Conservation (phyloP, 2,888 invertebrate species). For the Drosophila limbata region DNA sequence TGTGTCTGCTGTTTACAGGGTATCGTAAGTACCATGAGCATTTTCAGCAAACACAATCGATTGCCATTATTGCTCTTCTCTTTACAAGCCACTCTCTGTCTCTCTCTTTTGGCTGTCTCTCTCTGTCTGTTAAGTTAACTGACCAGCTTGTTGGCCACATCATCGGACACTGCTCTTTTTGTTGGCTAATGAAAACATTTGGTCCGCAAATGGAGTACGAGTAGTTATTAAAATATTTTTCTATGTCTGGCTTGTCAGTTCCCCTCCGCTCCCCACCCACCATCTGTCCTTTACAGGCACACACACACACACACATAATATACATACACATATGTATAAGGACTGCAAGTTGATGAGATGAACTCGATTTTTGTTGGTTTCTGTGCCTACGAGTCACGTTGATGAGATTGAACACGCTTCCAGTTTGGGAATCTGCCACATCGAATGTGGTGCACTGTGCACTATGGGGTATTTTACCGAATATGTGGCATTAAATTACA, state of each 20-base stretch:
- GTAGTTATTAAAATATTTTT: constrained; percentile 75
- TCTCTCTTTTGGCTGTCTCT: background rate
- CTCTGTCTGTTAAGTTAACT: constrained; percentile 24
- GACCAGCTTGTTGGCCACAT: constrained; percentile 37
- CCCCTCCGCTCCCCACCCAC: too few species aligned
- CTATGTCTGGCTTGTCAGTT: constrained; percentile 38
- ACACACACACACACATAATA: background rate
- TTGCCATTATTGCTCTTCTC: constrained; percentile 23
- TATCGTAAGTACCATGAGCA: constrained; percentile 13
- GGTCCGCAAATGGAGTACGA: constrained; percentile 57
- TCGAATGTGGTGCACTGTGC: background rate
- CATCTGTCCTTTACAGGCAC: constrained; percentile 64
- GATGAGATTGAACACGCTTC: constrained; percentile 34
- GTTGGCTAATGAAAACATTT: constrained; percentile 75
- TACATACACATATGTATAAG: background rate
- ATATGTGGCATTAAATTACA: too few species aligned
- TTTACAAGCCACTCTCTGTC: background rate
- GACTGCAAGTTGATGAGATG: constrained; percentile 24
- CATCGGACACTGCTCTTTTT: constrained; percentile 34
- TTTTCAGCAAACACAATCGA: constrained; percentile 38
- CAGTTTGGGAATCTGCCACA: constrained; percentile 14
- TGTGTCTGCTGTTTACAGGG: background rate
- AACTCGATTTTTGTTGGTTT: constrained; percentile 48
- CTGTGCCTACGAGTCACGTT: constrained; percentile 26
- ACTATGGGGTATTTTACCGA: too few species aligned